These are phyloP conservation scores for Abrostola tripartita DNA, from an alignment of 2,888 invertebrate species.

Conservation along the genomic window DNA sequence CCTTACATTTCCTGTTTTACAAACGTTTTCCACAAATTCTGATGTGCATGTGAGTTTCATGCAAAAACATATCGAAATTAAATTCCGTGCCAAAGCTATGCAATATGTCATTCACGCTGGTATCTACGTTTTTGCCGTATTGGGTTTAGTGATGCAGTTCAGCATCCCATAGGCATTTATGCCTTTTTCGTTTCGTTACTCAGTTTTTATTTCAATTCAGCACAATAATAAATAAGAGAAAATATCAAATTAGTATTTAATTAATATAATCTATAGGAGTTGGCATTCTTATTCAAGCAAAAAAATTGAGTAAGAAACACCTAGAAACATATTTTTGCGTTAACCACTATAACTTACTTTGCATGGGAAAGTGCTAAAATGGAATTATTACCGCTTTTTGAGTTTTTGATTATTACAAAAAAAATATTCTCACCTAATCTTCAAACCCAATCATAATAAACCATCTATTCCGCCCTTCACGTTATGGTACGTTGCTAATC, in stretches of 20 bases:
- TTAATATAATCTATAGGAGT: too few relatives aligned
- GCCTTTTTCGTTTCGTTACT: neutral
- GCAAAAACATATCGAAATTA: constrained; percentile 60
- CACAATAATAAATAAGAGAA: too few relatives aligned
- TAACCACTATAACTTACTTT: too few relatives aligned
- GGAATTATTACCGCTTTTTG: neutral
- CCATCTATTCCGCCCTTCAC: constrained; percentile 13
- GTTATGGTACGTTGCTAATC: constrained; percentile 12
- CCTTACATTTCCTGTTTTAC: constrained; percentile 11
- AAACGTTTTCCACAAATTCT: constrained; percentile 54
- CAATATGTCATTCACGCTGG: constrained; percentile 23
- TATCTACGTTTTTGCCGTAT: constrained; percentile 10
- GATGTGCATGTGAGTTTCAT: constrained; percentile 33
- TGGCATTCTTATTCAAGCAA: too few relatives aligned
- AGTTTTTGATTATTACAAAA: neutral
- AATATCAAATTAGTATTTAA: too few relatives aligned
- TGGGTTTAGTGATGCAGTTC: neutral
- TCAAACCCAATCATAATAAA: constrained; percentile 27
- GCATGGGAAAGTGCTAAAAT: too few relatives aligned
- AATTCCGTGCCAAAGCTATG: constrained; percentile 47
- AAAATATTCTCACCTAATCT: neutral
- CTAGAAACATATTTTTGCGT: too few relatives aligned
- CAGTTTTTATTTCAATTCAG: too few relatives aligned
- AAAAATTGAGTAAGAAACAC: too few relatives aligned
- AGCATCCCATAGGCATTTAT: neutral